A percentile compares a stretch with the other conserved stretches of the same genome.
These are phyloP conservation scores for Oreochromis grahami DNA, from an alignment of 2,797 vertebrate genomes.

Conservation along the genomic window DNA sequence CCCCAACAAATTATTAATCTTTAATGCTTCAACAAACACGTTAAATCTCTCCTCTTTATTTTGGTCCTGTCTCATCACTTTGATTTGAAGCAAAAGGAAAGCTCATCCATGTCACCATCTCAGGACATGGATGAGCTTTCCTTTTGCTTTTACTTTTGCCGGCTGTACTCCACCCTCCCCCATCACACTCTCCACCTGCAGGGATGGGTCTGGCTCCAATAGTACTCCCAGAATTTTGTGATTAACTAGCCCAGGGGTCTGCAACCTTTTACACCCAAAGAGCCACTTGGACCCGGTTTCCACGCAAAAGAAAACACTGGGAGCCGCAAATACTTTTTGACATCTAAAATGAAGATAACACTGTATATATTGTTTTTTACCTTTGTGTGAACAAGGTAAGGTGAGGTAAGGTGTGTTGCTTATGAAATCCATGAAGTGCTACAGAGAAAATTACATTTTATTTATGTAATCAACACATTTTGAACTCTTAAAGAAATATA, in stretches of 20 bases:
- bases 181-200: neutral
- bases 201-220: rapidly evolving
- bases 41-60: neutral
- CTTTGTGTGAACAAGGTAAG: too few species aligned
- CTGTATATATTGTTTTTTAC: too few species aligned
- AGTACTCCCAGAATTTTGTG: neutral
- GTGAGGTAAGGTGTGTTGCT: too few species aligned
- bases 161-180: neutral
- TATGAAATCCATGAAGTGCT: too few species aligned
- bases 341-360: too few species aligned
- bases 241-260: neutral
- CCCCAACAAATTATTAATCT: neutral
- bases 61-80: neutral
- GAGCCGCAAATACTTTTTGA: too few species aligned
- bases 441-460: too few species aligned
- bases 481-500: too few species aligned
- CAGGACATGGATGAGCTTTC: neutral
- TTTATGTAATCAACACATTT: too few species aligned
- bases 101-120: neutral
- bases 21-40: neutral
- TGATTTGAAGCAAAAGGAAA: neutral
- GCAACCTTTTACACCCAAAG: too few species aligned
- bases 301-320: too few species aligned
- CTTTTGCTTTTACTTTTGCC: neutral
- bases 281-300: too few species aligned